phyloP scores from a whole-genome alignment of 37 sponge, comb jelly and placozoan species.

The Halisarca cf. caerulea region DNA sequence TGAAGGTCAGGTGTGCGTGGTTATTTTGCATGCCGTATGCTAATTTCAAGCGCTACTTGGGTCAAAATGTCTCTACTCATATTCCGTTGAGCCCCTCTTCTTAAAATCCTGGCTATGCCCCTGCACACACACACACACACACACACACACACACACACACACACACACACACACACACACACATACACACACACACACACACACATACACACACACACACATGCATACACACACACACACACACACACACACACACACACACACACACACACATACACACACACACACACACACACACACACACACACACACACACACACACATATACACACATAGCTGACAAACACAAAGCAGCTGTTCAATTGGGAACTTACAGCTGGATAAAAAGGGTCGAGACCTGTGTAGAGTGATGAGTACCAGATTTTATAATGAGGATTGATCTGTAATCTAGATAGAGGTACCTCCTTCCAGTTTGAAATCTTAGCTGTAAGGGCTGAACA shows the following conservation, averaged over 20 bases:
- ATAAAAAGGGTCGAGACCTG: neutral
- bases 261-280: neutral
- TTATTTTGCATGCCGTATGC: too few species aligned
- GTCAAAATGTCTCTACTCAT: too few species aligned
- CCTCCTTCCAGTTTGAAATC: neutral
- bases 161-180: neutral
- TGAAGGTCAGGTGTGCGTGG: too few species aligned
- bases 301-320: neutral
- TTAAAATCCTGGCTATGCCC: too few species aligned
- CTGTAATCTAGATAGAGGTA: neutral
- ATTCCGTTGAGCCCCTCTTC: too few species aligned
- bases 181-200: neutral
- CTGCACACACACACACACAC: too few species aligned
- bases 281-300: neutral
- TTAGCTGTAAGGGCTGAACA: neutral
- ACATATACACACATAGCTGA: neutral
- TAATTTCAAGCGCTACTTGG: too few species aligned
- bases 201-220: neutral
- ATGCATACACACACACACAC: neutral
- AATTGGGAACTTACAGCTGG: neutral
- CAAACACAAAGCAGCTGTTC: neutral
- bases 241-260: neutral
- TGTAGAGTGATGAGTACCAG: conserved; percentile 11
- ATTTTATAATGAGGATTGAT: conserved; percentile 4
- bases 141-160: too few species aligned